Percentiles rank a stretch among this genome's conserved stretches.
Evolutionary conservation across 2,113 vertebrate species (phyloP).

Genomic region (Pachyramphus minor): DNA sequence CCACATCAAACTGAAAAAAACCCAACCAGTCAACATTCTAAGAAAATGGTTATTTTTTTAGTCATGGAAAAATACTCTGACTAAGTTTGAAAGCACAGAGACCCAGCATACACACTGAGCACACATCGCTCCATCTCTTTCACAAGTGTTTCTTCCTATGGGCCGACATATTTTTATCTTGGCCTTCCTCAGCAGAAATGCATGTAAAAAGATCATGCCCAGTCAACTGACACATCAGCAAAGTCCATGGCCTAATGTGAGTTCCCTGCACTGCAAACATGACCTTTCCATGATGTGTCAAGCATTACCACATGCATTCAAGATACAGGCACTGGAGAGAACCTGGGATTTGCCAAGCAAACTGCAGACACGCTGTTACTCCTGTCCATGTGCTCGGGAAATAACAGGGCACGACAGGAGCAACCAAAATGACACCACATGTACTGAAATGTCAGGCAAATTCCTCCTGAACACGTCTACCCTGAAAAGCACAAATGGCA

Average conservation of each 20-base stretch:
- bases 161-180: background rate
- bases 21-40: background rate
- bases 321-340: background rate
- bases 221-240: background rate
- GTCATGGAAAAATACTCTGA: background rate
- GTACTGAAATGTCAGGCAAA: background rate
- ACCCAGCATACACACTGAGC: background rate
- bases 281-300: background rate
- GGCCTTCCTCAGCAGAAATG: background rate
- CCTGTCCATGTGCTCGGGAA: background rate
- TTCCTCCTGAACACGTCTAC: background rate
- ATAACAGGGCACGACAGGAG: fast-evolving
- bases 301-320: fast-evolving
- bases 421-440: background rate
- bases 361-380: background rate
- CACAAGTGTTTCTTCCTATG: background rate
- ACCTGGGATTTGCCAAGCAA: background rate
- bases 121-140: background rate
- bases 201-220: background rate
- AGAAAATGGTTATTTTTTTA: background rate
- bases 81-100: background rate
- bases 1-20: background rate
- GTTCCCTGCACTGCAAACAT: background rate
- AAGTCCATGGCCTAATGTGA: background rate
- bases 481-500: background rate